phyloP scores from a whole-genome alignment of 2,113 vertebrate genomes.

The Hippocampus zosterae region DNA sequence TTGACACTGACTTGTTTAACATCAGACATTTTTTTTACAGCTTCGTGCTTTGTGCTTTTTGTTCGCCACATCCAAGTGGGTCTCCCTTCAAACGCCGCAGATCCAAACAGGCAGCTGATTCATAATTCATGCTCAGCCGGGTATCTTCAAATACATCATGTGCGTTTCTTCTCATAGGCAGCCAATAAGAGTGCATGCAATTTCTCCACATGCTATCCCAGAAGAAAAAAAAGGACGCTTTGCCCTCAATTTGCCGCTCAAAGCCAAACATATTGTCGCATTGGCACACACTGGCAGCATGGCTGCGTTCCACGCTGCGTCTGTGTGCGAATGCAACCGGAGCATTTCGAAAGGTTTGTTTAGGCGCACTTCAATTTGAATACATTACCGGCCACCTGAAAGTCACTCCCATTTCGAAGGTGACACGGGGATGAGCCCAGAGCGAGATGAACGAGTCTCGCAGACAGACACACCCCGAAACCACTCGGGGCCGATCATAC shows the following conservation, averaged over 20 bases:
- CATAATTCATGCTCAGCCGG: conserved; percentile 54
- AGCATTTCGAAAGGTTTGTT: background rate
- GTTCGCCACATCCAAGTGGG: conserved; percentile 35
- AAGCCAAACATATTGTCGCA: background rate
- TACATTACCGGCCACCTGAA: background rate
- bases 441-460: background rate
- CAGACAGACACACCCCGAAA: background rate
- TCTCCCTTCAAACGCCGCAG: conserved; percentile 37
- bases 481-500: background rate
- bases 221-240: background rate
- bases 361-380: background rate
- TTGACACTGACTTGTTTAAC: background rate
- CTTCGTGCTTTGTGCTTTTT: conserved; percentile 16
- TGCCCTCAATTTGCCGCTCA: background rate
- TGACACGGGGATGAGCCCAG: background rate
- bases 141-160: conserved; percentile 51
- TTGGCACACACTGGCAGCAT: background rate
- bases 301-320: background rate
- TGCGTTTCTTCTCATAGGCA: conserved; percentile 36
- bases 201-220: background rate
- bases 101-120: conserved; percentile 51
- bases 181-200: conserved; percentile 13
- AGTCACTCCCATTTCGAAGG: background rate
- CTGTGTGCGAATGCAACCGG: background rate
- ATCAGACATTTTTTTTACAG: background rate